A percentile compares a stretch with the other conserved stretches of the same genome.
Conservation (phyloP, 2,113 vertebrate genomes). For the Cottus gobio region DNA sequence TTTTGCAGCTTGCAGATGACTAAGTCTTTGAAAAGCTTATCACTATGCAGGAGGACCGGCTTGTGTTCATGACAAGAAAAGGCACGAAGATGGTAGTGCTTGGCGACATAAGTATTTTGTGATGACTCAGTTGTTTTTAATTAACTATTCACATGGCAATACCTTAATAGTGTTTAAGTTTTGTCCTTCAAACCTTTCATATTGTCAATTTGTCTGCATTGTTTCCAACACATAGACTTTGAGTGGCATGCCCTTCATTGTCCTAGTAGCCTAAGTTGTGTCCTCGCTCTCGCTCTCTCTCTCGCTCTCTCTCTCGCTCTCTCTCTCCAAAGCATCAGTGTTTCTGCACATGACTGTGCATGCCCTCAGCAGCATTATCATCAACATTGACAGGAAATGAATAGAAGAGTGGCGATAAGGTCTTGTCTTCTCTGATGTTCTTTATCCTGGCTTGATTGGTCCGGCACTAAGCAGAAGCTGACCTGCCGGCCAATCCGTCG, state of each 20-base stretch:
- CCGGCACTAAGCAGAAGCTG: background rate
- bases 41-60: conserved; percentile 21
- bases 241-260: conserved; percentile 40
- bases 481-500: conserved; percentile 29
- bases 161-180: background rate
- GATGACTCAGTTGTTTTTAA: background rate
- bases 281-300: no score
- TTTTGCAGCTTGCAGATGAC: background rate
- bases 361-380: conserved; percentile 38
- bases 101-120: background rate
- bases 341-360: conserved; percentile 36
- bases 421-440: conserved; percentile 49
- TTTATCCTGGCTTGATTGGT: conserved; percentile 30
- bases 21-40: background rate
- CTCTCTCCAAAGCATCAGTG: background rate
- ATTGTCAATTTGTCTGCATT: background rate
- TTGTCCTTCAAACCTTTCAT: conserved; percentile 27
- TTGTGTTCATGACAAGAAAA: background rate
- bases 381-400: conserved; percentile 50
- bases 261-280: background rate
- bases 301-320: conserved; percentile 11
- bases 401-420: conserved; percentile 32
- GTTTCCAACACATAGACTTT: conserved; percentile 18
- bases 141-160: background rate
- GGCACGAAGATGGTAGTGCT: background rate